phyloP scores from a whole-genome alignment of 1,140 invertebrate genomes.

The Trichoplusia ni region DNA sequence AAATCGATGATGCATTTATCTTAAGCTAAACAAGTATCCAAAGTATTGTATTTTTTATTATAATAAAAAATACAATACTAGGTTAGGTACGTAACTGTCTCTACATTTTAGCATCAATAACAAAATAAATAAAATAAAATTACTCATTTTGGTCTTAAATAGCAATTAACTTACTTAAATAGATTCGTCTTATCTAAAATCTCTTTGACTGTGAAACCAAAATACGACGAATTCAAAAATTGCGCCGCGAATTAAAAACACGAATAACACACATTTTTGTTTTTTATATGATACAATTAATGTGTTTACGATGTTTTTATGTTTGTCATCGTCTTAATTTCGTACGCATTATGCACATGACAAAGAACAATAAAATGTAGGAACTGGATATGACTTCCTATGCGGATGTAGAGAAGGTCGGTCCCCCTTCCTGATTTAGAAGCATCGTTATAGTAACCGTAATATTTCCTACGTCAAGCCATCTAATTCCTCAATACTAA shows the following conservation, averaged over 20 bases:
- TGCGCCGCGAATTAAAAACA: background rate
- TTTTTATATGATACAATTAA: background rate
- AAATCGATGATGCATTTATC: too few relatives aligned
- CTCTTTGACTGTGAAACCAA: too few relatives aligned
- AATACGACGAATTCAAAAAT: too few relatives aligned
- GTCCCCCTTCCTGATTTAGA: conserved; percentile 35
- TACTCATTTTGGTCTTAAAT: too few relatives aligned
- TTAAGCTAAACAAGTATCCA: too few relatives aligned
- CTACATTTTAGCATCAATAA: background rate
- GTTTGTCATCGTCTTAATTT: conserved; percentile 22
- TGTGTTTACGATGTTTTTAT: background rate
- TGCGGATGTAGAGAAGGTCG: conserved; percentile 40
- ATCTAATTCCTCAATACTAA: conserved; percentile 15
- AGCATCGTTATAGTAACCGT: conserved; percentile 28
- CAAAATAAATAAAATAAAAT: too few relatives aligned
- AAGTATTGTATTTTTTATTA: too few relatives aligned
- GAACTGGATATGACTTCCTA: conserved; percentile 43
- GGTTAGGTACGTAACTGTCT: too few relatives aligned
- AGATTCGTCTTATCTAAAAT: too few relatives aligned
- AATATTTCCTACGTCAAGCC: conserved; percentile 33
- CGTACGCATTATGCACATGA: conserved; percentile 3
- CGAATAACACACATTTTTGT: background rate
- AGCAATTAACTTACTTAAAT: too few relatives aligned
- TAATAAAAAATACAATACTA: too few relatives aligned
- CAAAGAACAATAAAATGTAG: conserved; percentile 38